Percentiles rank a stretch among this genome's conserved stretches.
These are phyloP conservation scores for Pocillopora grandis DNA, from an alignment of 92 coral and sea anemone genomes.

Conservation along the genomic window DNA sequence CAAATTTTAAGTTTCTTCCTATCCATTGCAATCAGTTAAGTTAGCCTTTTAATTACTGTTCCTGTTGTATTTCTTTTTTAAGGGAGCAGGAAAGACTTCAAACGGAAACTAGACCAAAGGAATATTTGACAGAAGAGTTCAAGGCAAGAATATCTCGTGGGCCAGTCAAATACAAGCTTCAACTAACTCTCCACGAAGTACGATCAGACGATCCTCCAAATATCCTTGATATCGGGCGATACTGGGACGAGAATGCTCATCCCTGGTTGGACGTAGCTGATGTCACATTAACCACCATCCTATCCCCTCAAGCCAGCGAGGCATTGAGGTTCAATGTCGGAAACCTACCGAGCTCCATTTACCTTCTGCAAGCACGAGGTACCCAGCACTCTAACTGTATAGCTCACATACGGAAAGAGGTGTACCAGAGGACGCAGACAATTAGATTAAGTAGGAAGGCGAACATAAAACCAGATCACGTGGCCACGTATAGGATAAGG, in stretches of 20 bases:
- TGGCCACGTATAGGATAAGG: constrained; percentile 50
- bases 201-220: constrained; percentile 67
- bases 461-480: constrained; percentile 26
- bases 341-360: constrained; percentile 50
- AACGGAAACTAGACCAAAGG: constrained; percentile 57
- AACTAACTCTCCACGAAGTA: constrained; percentile 73
- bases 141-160: constrained; percentile 61
- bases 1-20: too few relatives aligned
- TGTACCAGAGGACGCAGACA: constrained; percentile 58
- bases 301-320: constrained; percentile 74
- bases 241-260: constrained; percentile 85
- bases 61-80: too few relatives aligned
- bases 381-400: constrained; percentile 76
- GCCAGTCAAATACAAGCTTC: constrained; percentile 72
- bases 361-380: constrained; percentile 70
- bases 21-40: too few relatives aligned
- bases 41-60: too few relatives aligned
- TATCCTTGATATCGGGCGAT: constrained; percentile 62
- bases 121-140: constrained; percentile 68
- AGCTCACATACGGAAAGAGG: constrained; percentile 57
- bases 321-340: constrained; percentile 54
- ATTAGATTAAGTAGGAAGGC: constrained; percentile 40
- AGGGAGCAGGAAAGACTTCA: constrained; percentile 43
- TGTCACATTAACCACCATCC: constrained; percentile 70
- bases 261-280: constrained; percentile 96